Base-by-base conservation (phyloP, 2,888 invertebrate species). In the Aromia moschata region DNA sequence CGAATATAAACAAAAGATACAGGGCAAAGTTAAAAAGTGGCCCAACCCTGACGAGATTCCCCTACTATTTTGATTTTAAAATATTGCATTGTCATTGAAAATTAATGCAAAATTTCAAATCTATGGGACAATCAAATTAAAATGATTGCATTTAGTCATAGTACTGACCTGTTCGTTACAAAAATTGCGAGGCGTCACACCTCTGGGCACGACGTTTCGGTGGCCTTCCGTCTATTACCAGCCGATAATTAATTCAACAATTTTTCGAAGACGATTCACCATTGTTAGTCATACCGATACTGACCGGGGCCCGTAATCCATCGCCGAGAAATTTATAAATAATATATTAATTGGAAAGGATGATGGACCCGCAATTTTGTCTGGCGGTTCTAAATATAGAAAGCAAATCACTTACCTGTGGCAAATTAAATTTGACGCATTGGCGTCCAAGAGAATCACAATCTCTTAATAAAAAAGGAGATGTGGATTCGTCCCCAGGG, bases 351-450 rank as follows among this genome's bases (percentile, higher is more conserved):
- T 55, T 46, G 45, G 31, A 9, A n/a, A 16, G 10, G 30, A 46
- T 46, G 46, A 36, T 38, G 15, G 16, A 45, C 14, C 45, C 36
- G 38, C 46, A 46, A 46, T 30, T 55, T 46, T 11, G 55, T 40
- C 20, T 38, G 12, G 38, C 37, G 37, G 20, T 16, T 55, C 55
- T 46, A 55, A 46, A 55, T 46, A 46, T 55, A 55, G 55, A 45
- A 33, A 55, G 16, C 45, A 33, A 55, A 55, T 55, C 25, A 46
- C 54, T 54, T 44, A 54, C 55, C 55, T 55, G 46, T 44, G 36
- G 43, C 16, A 25, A 44, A 46, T 46, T 37, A 38, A 46, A 38
- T 38, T 20, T 38, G 37, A 20, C 7, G 10, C 49, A 38, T 12
- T 46, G 25, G 36, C 46, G 45, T 38, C 10, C 36, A 12, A 37